phyloP scores from a whole-genome alignment of 2,797 vertebrate genomes.

The Antrozous pallidus region DNA sequence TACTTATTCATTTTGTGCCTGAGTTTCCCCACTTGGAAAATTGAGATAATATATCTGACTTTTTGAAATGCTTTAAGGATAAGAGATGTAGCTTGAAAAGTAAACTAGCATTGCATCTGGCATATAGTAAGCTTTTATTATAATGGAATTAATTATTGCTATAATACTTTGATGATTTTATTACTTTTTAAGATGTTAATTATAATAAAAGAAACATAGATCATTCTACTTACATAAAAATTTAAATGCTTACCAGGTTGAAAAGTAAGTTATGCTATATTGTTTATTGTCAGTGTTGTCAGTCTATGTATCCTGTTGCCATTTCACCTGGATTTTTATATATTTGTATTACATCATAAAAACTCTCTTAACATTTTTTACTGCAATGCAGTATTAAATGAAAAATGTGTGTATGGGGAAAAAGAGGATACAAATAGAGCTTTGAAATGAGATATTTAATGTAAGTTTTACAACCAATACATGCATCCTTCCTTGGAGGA shows the following conservation, averaged over 20 bases:
- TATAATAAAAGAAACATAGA: background rate
- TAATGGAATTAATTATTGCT: background rate
- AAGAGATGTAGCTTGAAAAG: background rate
- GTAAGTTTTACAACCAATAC: background rate
- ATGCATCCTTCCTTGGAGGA: background rate
- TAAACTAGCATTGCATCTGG: background rate
- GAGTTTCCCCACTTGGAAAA: background rate
- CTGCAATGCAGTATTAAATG: background rate
- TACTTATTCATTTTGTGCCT: background rate
- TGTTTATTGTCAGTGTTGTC: background rate
- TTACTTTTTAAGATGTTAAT: background rate
- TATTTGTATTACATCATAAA: background rate
- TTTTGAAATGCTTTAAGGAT: background rate
- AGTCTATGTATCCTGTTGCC: background rate
- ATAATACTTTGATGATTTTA: background rate
- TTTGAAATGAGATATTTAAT: background rate
- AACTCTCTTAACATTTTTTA: background rate
- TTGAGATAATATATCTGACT: background rate
- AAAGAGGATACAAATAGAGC: background rate
- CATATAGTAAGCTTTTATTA: background rate
- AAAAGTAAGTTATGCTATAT: background rate
- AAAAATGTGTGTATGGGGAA: background rate
- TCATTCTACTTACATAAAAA: background rate
- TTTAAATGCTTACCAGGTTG: background rate
- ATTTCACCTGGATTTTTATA: background rate